Evolutionary conservation across 2,113 vertebrate species (phyloP).

Genomic region (Etheostoma spectabile): DNA sequence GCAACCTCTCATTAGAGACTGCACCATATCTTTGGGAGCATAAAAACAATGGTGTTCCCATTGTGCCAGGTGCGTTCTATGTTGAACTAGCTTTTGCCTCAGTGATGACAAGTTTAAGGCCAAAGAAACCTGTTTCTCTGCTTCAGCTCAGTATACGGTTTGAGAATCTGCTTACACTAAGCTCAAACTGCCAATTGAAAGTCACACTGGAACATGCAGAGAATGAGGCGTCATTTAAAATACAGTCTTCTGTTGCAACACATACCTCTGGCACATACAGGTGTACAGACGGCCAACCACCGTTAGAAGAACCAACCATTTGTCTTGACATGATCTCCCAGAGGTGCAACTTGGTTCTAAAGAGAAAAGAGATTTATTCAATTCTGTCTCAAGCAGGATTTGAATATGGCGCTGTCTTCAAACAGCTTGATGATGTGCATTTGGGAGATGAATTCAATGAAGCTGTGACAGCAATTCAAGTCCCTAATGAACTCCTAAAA

Average conservation of each 20-base stretch:
- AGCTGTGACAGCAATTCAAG: slow-evolving; percentile 83
- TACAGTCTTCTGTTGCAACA: slow-evolving; percentile 79
- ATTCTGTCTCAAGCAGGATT: slow-evolving; percentile 84
- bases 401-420: slow-evolving; percentile 86
- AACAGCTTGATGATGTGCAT: slow-evolving; percentile 82
- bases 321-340: slow-evolving; percentile 74
- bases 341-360: slow-evolving; percentile 82
- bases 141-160: slow-evolving; percentile 85
- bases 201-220: slow-evolving; percentile 77
- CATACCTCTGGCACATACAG: slow-evolving; percentile 84
- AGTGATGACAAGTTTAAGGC: slow-evolving; percentile 77
- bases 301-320: slow-evolving; percentile 83
- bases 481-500: slow-evolving; percentile 76
- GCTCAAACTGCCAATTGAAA: slow-evolving; percentile 76
- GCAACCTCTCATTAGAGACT: slow-evolving; percentile 74
- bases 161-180: slow-evolving; percentile 80
- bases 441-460: slow-evolving; percentile 87
- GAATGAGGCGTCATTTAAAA: slow-evolving; percentile 78
- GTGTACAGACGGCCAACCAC: slow-evolving; percentile 33
- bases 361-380: slow-evolving; percentile 81
- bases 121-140: slow-evolving; percentile 78
- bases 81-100: slow-evolving; percentile 87
- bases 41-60: slow-evolving; percentile 82
- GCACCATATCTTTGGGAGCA: slow-evolving; percentile 86
- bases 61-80: slow-evolving; percentile 87